These are phyloP conservation scores for Lytechinus pictus DNA, from an alignment of 35 echinoderm and acorn worm genomes.

Conservation along the genomic window DNA sequence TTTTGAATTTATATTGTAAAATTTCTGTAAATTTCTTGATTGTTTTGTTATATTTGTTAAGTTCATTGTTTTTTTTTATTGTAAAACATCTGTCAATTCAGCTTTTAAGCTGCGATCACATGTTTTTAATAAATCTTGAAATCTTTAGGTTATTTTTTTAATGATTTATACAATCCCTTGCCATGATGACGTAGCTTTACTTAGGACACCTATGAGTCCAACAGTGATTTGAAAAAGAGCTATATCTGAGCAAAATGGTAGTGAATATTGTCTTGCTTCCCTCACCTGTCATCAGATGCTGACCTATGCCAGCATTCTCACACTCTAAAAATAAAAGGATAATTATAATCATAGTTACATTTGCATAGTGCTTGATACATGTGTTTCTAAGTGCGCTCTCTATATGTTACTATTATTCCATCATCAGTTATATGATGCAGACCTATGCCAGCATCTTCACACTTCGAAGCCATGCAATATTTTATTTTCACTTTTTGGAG, in stretches of 20 bases:
- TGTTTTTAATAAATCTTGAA: too few relatives aligned
- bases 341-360: background rate
- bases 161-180: background rate
- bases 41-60: too few relatives aligned
- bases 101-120: too few relatives aligned
- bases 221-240: background rate
- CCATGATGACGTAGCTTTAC: background rate
- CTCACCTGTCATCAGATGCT: conserved; percentile 74
- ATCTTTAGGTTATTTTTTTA: too few relatives aligned
- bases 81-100: too few relatives aligned
- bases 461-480: background rate
- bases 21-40: too few relatives aligned
- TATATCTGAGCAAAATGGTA: background rate
- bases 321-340: background rate
- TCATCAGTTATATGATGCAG: conserved; percentile 83
- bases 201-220: conserved; percentile 17
- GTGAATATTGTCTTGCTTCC: background rate
- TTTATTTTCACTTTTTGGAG: background rate
- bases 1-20: too few relatives aligned
- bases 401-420: background rate
- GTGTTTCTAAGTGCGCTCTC: too few relatives aligned
- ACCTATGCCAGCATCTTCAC: conserved; percentile 80
- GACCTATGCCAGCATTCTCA: conserved; percentile 80
- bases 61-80: too few relatives aligned
- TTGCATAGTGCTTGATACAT: too few relatives aligned